Conservation (phyloP, 2,797 vertebrate genomes). For the Melanitta fusca region DNA sequence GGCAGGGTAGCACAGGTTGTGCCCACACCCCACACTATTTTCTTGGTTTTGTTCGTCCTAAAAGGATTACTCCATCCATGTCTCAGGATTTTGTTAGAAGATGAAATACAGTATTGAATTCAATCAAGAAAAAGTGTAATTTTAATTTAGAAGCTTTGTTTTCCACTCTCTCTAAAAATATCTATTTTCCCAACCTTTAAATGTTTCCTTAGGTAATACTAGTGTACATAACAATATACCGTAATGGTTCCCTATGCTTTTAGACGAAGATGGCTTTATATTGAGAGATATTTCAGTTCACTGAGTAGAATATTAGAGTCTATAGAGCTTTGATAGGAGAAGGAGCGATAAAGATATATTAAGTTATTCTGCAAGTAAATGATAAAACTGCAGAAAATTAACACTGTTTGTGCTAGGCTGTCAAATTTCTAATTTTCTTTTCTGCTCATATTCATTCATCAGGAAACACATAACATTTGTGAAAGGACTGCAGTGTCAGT, state of each 20-base stretch:
- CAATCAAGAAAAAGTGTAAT: background rate
- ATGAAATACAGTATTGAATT: background rate
- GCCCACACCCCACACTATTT: background rate
- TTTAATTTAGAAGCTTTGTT: conserved; percentile 46
- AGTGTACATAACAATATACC: background rate
- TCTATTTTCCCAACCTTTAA: background rate
- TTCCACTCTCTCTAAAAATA: background rate
- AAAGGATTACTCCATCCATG: background rate
- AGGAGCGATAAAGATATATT: background rate
- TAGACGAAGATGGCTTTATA: conserved; percentile 18
- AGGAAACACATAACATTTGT: background rate
- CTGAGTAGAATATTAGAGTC: conserved; percentile 35
- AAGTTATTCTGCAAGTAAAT: conserved; percentile 18
- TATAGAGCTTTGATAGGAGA: conserved; percentile 1
- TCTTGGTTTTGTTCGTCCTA: background rate
- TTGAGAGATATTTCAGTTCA: conserved; percentile 36
- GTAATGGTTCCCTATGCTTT: background rate
- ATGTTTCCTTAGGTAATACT: conserved; percentile 26
- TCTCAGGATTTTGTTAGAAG: background rate
- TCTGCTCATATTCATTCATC: background rate
- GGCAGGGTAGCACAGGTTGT: background rate
- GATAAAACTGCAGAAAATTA: conserved; percentile 21
- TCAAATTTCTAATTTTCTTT: background rate
- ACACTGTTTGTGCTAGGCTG: background rate
- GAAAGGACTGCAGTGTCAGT: background rate